Conservation (phyloP, 64 coral and sea anemone genomes). For the Dendrophyllia cribrosa region DNA sequence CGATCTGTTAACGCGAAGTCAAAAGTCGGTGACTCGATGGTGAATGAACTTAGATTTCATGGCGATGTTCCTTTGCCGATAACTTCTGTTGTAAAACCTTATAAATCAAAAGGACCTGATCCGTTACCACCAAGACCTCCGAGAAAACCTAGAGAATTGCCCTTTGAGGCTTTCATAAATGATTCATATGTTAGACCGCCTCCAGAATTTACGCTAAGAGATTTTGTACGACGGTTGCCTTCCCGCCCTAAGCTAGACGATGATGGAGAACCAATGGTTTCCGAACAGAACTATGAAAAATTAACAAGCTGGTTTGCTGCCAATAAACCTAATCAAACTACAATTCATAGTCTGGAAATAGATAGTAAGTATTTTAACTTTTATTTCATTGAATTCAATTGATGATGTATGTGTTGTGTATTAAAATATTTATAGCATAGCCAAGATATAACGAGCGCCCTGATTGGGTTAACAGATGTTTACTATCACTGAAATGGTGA, state of each 20-base stretch:
- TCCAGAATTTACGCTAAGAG: slow-evolving; percentile 81
- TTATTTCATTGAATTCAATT: background rate
- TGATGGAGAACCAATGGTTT: slow-evolving; percentile 59
- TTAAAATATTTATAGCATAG: too few relatives aligned
- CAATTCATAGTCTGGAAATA: slow-evolving; percentile 85
- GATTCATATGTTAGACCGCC: slow-evolving; percentile 71
- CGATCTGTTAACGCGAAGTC: background rate
- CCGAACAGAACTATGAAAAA: slow-evolving; percentile 88
- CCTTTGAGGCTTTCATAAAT: slow-evolving; percentile 63
- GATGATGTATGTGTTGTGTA: too few relatives aligned
- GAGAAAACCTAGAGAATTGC: slow-evolving; percentile 77
- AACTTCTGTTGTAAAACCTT: slow-evolving; percentile 68
- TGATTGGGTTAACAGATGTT: too few relatives aligned
- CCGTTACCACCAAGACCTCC: slow-evolving; percentile 76
- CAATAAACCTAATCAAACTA: slow-evolving; percentile 62
- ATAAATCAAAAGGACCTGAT: slow-evolving; percentile 71
- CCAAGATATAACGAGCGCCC: too few relatives aligned
- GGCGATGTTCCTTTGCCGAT: slow-evolving; percentile 58
- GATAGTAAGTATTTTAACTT: slow-evolving; percentile 68
- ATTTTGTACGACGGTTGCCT: slow-evolving; percentile 57
- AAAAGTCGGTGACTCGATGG: background rate
- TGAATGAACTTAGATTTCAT: slow-evolving; percentile 9
- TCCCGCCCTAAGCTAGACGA: slow-evolving; percentile 16
- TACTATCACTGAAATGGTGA: too few relatives aligned
- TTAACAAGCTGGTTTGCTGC: slow-evolving; percentile 81